Base-by-base conservation (phyloP, 2,888 invertebrate species). In the Temnothorax rugatulus region DNA sequence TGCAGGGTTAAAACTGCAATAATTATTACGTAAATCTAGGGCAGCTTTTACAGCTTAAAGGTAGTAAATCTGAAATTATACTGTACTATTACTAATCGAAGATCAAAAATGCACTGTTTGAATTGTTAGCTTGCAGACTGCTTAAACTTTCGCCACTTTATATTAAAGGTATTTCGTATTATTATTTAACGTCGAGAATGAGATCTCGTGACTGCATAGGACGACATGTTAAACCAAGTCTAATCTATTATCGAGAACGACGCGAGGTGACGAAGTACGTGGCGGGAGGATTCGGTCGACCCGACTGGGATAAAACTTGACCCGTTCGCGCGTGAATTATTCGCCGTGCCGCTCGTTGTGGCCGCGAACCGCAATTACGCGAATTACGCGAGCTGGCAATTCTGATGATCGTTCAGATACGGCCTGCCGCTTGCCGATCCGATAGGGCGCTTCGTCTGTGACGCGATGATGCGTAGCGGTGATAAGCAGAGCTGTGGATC, bases 291-390 rank as follows among this genome's bases (percentile, higher is more conserved):
- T 59, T 66, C 69, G 50, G 81, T 82, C 83, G 69, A 68, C 21
- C n/a, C 64, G 21, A n/a, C 59, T 41, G 34, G 83, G 84, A 89
- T 89, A 90, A 90, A 90, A 90, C 87, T 90, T 86, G 85, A 86
- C 64, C 84, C 82, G 76, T 83, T 86, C 87, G 88, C 81, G 86
- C 82, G 86, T 90, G 87, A 91, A 89, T 89, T 90, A 91, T 91
- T 90, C 83, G 84, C 50, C 84, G 77, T 74, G 75, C 74, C 77
- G 82, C 38, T 50, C 71, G 77, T 75, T 57, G 76, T 66, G 66
- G 41, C 84, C 84, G 47, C 84, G 74, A 73, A 88, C 86, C 90
- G 87, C 90, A 87, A 87, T 90, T 90, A 88, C 87, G 71, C 79
- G 90, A 89, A 90, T 90, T 89, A 89, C 84, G 81, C 81, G 79